These are phyloP conservation scores for Columbina picui DNA, from an alignment of 2,113 vertebrate genomes.

Conservation along the genomic window DNA sequence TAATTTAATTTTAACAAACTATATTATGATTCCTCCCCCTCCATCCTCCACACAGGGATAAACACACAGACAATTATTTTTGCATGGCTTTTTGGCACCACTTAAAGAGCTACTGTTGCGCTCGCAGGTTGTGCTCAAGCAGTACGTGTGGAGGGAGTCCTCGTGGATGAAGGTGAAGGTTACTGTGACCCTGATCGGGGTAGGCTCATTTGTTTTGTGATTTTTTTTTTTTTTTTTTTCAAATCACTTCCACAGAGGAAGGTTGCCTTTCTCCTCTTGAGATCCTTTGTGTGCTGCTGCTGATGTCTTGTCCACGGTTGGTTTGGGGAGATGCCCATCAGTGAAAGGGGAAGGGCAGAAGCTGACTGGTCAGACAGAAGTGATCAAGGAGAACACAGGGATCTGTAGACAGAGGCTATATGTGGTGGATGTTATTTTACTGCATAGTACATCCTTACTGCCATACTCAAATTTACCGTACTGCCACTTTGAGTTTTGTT, in stretches of 20 bases:
- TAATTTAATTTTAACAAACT: constrained; percentile 28
- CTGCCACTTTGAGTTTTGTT: neutral
- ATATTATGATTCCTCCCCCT: neutral
- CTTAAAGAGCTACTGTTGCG: neutral
- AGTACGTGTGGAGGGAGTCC: neutral
- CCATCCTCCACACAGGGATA: neutral
- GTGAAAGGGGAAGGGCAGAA: neutral
- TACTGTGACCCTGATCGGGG: neutral
- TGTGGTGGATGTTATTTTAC: neutral
- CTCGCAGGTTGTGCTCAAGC: fast-evolving
- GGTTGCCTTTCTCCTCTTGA: neutral
- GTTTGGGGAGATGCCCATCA: neutral
- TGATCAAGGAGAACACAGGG: neutral
- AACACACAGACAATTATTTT: neutral
- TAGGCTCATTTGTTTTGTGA: neutral
- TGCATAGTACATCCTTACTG: neutral
- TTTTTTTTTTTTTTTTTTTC: neutral
- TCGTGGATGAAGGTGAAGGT: neutral
- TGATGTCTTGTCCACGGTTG: neutral
- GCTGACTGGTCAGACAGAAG: neutral
- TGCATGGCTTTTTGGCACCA: neutral
- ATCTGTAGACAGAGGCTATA: neutral
- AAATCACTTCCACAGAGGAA: neutral
- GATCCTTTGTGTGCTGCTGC: neutral
- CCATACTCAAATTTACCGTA: neutral